Evolutionary conservation across 2,888 invertebrate genomes (phyloP), one percentile per base, ranked within the genome.

Genomic region (Fragum sueziense): DNA sequence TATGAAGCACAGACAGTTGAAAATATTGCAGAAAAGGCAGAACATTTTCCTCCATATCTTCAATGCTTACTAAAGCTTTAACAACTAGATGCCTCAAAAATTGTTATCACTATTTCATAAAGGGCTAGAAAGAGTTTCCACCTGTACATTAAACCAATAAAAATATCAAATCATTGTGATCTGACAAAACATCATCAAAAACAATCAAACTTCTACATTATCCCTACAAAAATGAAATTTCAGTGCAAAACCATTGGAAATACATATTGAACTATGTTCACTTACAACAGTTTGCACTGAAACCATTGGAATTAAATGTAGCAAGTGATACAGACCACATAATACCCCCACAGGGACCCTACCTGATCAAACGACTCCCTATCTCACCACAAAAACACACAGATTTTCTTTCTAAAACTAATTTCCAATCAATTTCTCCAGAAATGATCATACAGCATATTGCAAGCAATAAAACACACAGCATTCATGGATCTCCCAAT

Each of bases 291-390:
- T 61, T 61, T 31, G 61, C 14, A 27, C 27, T 27, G 11, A n/a
- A 47, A 27, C 37, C 67, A 17, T 72, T 73, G n/a, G 31, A 20
- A 65, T 73, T 17, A 68, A 79, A 69, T 65, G 70, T 57, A 52
- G 69, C 69, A 76, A 76, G 70, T 54, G 52, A 62, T 69, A 41
- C 71, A 62, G 73, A 80, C 79, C 76, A 73, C 71, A 76, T 67
- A 72, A 80, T 80, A 80, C 76, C 69, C 79, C 68, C 79, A 22
- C 17, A 62, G 79, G 73, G 79, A 72, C 31, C 62, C 51, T n/a
- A 9, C 0, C 20, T 34, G 11, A 20, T 34, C 34, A 31, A 29
- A 57, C 33, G n/a, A n/a, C 31, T 68, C 68, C 54, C 57, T 33
- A 54, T 69, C 37, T 65, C 54, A 74, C 74, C 68, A 41, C 68